Base-by-base conservation (phyloP, 2,113 vertebrate genomes). In the Copsychus sechellarum region DNA sequence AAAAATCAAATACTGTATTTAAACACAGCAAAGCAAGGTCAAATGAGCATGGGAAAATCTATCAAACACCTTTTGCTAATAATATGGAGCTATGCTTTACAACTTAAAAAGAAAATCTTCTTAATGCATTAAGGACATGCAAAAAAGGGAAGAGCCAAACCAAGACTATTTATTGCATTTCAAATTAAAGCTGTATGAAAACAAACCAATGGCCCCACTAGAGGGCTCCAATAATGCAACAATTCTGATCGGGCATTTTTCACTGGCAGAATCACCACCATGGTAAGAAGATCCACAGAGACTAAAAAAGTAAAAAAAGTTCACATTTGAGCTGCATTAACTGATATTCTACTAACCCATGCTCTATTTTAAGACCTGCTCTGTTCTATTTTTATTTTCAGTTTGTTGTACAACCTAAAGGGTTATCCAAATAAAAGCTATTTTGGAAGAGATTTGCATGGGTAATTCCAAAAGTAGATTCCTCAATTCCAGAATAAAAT, bases 151-250 rank as follows among this genome's bases (percentile, higher is more conserved):
- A 86, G 18, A 86, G 50, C 20, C 47, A 56, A 4, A 6, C 8
- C 34, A 78, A 50, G 48, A 60, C 24, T 53, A 20, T 23, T 82
- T 33, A 16, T 8, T 70, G 6, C 26, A 74, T 67, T 78, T 88
- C 60, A 88, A 71, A 71, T 38, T 60, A 81, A 86, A 86, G 36
- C 21, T 7, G 0, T 50, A n/a, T 16, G 48, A 77, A 81, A 73
- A 77, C 28, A 93, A 65, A 56, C 17, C 9, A 19, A 40, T 3
- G 18, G 48, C 7, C 25, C 95, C 94, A 88, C 92, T 93, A 97
- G 94, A 90, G 90, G 94, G 93, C 92, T 81, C 87, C 56, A 91
- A 48, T 36, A 92, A 90, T 45, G 72, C 43, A 90, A 64, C 36
- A 70, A 81, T 71, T 88, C 48, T 17, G 5, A 69, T 58, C 15